Evolutionary conservation across 2,113 vertebrate species (phyloP), one percentile per base, ranked within the genome.

Genomic region (Alethe castanea): DNA sequence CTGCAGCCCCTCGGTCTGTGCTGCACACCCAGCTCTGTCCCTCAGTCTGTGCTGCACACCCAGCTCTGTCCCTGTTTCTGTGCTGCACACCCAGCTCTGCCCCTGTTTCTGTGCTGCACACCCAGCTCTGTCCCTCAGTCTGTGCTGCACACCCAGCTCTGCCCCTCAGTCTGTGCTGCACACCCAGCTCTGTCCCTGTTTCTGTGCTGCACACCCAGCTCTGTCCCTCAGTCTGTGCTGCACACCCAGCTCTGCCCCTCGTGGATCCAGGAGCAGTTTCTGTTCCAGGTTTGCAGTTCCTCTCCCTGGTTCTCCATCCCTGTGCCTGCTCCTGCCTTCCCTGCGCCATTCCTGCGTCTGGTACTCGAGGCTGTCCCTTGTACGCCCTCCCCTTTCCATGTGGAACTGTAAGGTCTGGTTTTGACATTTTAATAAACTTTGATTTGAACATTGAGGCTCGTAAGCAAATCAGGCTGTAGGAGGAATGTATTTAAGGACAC

Each of bases 341-440:
- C 89, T 40, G 88, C 77, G 59, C 81, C 93, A 23, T 95, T 88
- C 66, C 81, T 71, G 94, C 64, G 47, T 69, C 80, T 88, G 95
- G 94, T 96, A 90, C 96, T 92, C 81, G 48, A 97, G 94, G 95
- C 76, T 96, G 82, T 87, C 92, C 94, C 40, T 8, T 81, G 80
- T 90, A 76, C 31, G 8, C 89, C 86, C 90, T 86, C 70, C 59
- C 70, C 28, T 93, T 64, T 62, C 91, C 17, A 73, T 6, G 88
- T 93, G 92, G 86, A 94, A 90, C 86, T 96, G 90, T 97, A 97
- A 96, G 95, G 95, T 93, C 95, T 97, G 97, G 88, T 96, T 96
- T 97, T 97, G 95, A 94, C 96, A 95, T 96, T 96, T 97, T 97
- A 98, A 98, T 98, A 98, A 98, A 98, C 95, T 97, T 96, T 40